These are phyloP conservation scores for Bryconaethiops microstoma DNA, from an alignment of 2,797 vertebrate genomes.

Conservation along the genomic window DNA sequence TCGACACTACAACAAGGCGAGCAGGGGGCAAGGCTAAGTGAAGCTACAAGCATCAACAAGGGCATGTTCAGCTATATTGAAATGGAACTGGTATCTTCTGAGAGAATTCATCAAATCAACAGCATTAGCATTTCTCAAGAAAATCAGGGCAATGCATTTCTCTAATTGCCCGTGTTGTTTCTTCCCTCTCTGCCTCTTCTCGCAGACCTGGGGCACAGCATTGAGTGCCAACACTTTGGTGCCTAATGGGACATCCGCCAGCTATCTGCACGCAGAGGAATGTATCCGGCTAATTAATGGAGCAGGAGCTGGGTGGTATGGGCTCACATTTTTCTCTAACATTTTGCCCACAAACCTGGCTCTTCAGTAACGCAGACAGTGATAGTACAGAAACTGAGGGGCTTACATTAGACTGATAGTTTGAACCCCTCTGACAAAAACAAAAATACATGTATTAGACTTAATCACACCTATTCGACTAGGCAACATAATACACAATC, in stretches of 20 bases:
- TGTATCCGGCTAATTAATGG: slow-evolving; percentile 52
- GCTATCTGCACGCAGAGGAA: slow-evolving; percentile 1
- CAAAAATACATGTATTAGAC: slow-evolving; percentile 23
- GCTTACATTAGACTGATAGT: slow-evolving; percentile 28
- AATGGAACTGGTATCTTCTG: neutral
- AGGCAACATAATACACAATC: neutral
- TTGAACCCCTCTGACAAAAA: slow-evolving; percentile 32
- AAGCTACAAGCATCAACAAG: neutral
- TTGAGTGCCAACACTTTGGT: neutral
- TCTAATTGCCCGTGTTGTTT: slow-evolving; percentile 48
- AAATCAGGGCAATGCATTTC: slow-evolving; percentile 22
- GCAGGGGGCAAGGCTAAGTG: neutral
- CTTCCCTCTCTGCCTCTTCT: slow-evolving; percentile 8
- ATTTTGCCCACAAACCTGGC: slow-evolving; percentile 25
- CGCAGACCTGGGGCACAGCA: neutral
- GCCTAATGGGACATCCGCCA: slow-evolving; percentile 21
- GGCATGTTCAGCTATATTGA: neutral
- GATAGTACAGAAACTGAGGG: slow-evolving; percentile 31
- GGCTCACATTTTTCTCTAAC: slow-evolving; percentile 22
- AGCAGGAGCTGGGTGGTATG: slow-evolving; percentile 28
- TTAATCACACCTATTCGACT: neutral
- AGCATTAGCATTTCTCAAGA: slow-evolving; percentile 3
- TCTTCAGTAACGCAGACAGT: slow-evolving; percentile 23
- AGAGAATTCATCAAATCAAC: neutral
- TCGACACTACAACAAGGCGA: no score